Percentiles rank a stretch among this genome's conserved stretches.
These are phyloP conservation scores for Etheostoma nigrum DNA, from an alignment of 2,797 vertebrate genomes.

Conservation along the genomic window DNA sequence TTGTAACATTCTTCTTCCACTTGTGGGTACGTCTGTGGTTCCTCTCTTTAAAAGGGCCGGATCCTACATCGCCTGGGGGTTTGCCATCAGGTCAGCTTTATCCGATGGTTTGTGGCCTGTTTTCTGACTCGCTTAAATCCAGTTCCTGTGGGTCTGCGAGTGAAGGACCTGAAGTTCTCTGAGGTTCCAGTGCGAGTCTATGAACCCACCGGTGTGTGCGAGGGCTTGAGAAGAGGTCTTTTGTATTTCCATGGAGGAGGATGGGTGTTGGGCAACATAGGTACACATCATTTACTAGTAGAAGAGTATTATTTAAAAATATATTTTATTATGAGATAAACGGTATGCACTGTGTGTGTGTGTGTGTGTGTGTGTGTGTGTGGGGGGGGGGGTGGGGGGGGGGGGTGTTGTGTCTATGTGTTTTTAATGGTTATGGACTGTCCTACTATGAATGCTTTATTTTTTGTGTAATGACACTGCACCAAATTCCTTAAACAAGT, in stretches of 20 bases:
- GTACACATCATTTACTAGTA: constrained; percentile 27
- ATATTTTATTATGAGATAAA: too few relatives aligned
- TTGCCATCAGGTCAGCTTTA: constrained; percentile 83
- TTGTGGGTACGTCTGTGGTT: constrained; percentile 18
- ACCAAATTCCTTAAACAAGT: too few relatives aligned
- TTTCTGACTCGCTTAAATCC: constrained; percentile 52
- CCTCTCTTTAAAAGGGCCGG: constrained; percentile 79
- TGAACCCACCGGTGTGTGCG: constrained; percentile 77
- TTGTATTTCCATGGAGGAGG: constrained; percentile 90
- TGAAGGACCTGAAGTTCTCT: constrained; percentile 84
- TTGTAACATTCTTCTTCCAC: constrained; percentile 8
- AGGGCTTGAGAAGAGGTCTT: constrained; percentile 81
- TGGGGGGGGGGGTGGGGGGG: too few relatives aligned
- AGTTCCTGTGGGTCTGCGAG: constrained; percentile 74
- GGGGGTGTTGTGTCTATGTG: too few relatives aligned
- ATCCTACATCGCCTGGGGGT: constrained; percentile 87
- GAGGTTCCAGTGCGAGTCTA: constrained; percentile 88
- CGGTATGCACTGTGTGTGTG: too few relatives aligned
- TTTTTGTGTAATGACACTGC: too few relatives aligned
- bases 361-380: too few relatives aligned
- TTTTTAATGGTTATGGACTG: too few relatives aligned
- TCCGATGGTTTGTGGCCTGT: constrained; percentile 71
- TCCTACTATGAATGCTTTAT: too few relatives aligned
- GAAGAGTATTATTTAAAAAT: too few relatives aligned
- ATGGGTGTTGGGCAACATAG: constrained; percentile 84